phyloP scores from a whole-genome alignment of 1,140 invertebrate species.

The Anoplolepis gracilipes region DNA sequence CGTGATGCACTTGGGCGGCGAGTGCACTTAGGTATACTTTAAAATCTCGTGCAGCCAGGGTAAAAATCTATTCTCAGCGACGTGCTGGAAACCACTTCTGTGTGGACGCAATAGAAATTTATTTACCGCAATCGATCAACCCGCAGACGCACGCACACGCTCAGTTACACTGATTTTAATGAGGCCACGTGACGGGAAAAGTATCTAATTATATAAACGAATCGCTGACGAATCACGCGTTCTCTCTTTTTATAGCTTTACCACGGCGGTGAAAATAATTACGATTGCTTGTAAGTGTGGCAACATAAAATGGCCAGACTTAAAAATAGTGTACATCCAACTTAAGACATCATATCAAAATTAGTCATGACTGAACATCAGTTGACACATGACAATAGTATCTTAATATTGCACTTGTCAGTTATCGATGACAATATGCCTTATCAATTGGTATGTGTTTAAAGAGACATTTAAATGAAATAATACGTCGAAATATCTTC shows the following conservation, averaged over 20 bases:
- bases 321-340: constrained; percentile 17
- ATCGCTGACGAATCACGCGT: constrained; percentile 34
- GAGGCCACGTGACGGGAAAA: constrained; percentile 41
- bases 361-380: background rate
- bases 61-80: constrained; percentile 44
- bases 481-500: background rate
- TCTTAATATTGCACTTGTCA: background rate
- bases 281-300: background rate
- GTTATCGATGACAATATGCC: background rate
- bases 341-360: background rate
- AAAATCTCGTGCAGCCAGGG: background rate
- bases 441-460: background rate
- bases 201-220: constrained; percentile 59
- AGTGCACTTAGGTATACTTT: constrained; percentile 28
- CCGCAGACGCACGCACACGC: constrained; percentile 10
- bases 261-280: constrained; percentile 36
- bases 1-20: background rate
- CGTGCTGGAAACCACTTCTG: background rate
- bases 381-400: background rate
- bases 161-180: constrained; percentile 55
- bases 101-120: constrained; percentile 50
- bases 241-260: constrained; percentile 39
- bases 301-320: background rate
- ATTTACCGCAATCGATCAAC: constrained; percentile 48
- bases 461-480: background rate